Evolutionary conservation across 1,140 invertebrate genomes (phyloP).

Genomic region (Brachionus rubens): DNA sequence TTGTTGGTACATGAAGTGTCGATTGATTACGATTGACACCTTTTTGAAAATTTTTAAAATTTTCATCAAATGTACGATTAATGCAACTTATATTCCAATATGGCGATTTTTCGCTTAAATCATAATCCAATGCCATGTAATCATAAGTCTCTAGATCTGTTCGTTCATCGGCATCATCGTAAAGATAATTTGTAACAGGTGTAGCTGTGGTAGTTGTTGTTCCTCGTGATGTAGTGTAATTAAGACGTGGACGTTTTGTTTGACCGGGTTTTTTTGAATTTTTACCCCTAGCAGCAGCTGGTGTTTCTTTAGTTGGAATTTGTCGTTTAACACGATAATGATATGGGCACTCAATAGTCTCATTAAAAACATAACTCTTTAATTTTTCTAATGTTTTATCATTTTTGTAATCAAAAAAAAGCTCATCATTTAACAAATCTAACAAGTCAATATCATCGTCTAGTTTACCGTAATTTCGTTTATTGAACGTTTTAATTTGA

Average conservation of each 20-base stretch:
- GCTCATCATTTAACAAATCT: neutral
- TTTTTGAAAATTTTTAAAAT: constrained; percentile 25
- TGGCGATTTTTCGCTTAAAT: neutral
- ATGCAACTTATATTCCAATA: constrained; percentile 41
- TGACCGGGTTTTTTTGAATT: neutral
- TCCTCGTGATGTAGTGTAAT: neutral
- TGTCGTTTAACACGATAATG: neutral
- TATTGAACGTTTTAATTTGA: neutral
- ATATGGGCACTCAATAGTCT: neutral
- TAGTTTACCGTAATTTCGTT: neutral
- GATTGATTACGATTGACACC: constrained; percentile 22
- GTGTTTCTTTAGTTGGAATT: neutral
- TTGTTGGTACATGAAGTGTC: constrained; percentile 45
- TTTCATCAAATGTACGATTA: constrained; percentile 28
- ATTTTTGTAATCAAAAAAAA: neutral
- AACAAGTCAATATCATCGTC: neutral
- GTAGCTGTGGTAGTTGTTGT: neutral
- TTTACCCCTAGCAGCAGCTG: neutral
- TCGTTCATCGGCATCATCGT: neutral
- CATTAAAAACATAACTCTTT: neutral
- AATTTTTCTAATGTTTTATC: neutral
- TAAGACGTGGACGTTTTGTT: neutral
- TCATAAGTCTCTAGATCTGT: neutral
- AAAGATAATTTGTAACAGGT: neutral
- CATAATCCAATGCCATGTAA: neutral